Base-by-base conservation (phyloP, 2,888 invertebrate genomes). In the Agelastica alni region DNA sequence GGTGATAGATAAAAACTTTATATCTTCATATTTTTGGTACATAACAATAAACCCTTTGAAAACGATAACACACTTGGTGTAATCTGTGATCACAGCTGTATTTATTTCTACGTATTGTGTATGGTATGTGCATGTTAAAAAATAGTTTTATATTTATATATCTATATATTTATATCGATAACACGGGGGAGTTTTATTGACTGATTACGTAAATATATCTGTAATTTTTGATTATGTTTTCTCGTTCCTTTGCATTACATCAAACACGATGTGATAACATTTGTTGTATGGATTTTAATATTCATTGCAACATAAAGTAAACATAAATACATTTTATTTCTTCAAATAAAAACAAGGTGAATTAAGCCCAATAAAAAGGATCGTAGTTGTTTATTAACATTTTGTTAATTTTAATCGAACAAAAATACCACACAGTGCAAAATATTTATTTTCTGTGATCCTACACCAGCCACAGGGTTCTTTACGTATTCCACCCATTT, bases 1-100 rank as follows among this genome's bases (percentile, higher is more conserved):
- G 49, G 49, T 49, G 49, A 22, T 36, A 28, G 32, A 32, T 10
- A 17, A 3, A 37, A 46, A 32, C 16, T 22, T 7, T 41, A 32
- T 41, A 39, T 39, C 18, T 10, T 10, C 37, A 39, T 39, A 39
- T 49, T 42, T 49, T 49, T 45, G 49, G 49, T 32, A 49, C 22
- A 49, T 18, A 51, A 58, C 56, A 59, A 59, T 59, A 56, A 56
- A 44, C 48, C 53, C 59, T 51, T 59, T 59, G 47, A 56, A 47
- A 43, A 36, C 22, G 44, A 52, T 52, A 56, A 56, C 34, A 59
- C 56, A 58, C 55, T 55, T 39, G 18, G 46, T 54, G 13, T 47
- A 56, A 56, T 56, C 59, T 53, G 56, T 56, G 42, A 36, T 47
- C 56, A 56, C 59, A 59, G 59, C 59, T 59, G 59, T 59, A 53